Evolutionary conservation across 2,113 vertebrate species (phyloP).

Genomic region (Origma solitaria): DNA sequence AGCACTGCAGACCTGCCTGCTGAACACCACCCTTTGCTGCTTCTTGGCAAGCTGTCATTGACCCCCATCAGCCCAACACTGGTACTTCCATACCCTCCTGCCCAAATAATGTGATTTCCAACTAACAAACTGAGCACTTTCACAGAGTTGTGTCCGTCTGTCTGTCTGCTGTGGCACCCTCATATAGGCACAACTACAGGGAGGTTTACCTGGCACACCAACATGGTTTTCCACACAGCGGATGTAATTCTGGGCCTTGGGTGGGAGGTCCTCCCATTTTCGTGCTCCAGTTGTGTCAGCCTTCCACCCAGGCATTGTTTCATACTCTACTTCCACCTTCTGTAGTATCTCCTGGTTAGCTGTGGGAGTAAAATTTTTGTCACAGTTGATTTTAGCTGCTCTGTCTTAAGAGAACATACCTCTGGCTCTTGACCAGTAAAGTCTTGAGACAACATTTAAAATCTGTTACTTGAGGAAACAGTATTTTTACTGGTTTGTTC

Average conservation of each 20-base stretch:
- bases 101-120: not conserved
- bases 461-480: not conserved
- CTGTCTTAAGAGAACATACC: not conserved
- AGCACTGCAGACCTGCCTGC: not conserved
- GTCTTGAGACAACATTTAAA: not conserved
- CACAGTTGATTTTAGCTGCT: not conserved
- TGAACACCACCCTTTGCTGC: not conserved
- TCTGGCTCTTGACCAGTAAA: not conserved
- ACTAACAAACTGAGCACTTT: rapidly evolving
- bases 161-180: not conserved
- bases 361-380: constrained; percentile 38
- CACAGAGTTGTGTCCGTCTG: not conserved
- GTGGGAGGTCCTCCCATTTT: constrained; percentile 92
- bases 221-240: constrained; percentile 95
- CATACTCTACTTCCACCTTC: constrained; percentile 95
- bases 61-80: not conserved
- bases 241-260: constrained; percentile 94
- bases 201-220: constrained; percentile 85
- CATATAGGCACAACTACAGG: not conserved
- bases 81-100: not conserved
- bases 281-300: constrained; percentile 87
- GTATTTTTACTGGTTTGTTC: not conserved
- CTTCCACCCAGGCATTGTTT: constrained; percentile 97
- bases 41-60: not conserved
- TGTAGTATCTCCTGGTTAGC: constrained; percentile 96